These are phyloP conservation scores for Crepidodera aurea DNA, from an alignment of 2,888 invertebrate species.

Conservation along the genomic window DNA sequence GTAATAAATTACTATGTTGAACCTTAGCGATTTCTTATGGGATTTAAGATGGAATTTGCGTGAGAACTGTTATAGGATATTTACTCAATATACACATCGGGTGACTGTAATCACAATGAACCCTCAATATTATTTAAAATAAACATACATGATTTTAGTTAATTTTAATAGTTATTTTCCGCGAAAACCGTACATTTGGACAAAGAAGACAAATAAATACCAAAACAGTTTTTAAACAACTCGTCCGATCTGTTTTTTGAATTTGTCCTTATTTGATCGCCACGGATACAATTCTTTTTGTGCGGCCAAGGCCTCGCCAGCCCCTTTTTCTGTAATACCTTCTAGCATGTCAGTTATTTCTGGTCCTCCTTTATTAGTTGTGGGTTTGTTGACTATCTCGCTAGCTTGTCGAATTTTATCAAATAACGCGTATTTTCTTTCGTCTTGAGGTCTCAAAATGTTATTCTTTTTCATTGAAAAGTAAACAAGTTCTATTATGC, in stretches of 20 bases:
- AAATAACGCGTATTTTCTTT: conserved; percentile 71
- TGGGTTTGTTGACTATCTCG: conserved; percentile 43
- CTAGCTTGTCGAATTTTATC: conserved; percentile 56
- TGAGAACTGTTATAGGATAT: no score
- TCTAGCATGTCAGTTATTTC: conserved; percentile 58
- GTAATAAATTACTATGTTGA: no score
- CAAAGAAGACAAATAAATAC: conserved; percentile 9
- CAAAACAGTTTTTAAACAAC: not conserved
- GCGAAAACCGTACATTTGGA: no score
- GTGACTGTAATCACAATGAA: no score
- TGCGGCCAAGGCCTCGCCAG: conserved; percentile 31
- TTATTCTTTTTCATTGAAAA: conserved; percentile 75
- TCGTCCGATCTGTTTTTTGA: conserved; percentile 24
- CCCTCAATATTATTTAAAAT: no score
- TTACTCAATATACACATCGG: no score
- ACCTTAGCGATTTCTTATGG: no score
- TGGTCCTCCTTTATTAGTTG: conserved; percentile 45
- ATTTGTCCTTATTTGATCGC: conserved; percentile 28
- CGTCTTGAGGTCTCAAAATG: conserved; percentile 70
- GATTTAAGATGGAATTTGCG: no score
- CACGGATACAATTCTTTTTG: conserved; percentile 39
- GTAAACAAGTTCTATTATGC: conserved; percentile 74
- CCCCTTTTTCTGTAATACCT: conserved; percentile 47
- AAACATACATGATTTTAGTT: no score
- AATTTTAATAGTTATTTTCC: no score